Base-by-base conservation (phyloP, 1,140 invertebrate species). In the Archivesica marissinica region DNA sequence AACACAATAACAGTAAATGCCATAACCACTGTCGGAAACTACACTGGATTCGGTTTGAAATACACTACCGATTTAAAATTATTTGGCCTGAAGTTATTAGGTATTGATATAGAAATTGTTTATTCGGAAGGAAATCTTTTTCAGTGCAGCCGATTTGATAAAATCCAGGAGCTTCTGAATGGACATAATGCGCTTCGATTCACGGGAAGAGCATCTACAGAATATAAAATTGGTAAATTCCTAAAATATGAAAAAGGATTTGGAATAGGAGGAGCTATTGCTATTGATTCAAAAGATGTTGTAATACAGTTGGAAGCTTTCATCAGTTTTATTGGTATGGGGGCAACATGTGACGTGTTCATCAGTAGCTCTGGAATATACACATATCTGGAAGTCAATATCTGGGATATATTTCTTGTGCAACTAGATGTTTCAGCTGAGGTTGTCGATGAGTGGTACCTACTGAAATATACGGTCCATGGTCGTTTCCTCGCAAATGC, bases 321-420 rank as follows among this genome's bases (percentile, higher is more conserved):
- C 33, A 64, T 44, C 15, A 50, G 50, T 0, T 11, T 80, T 13
- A 28, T 80, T 35, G 78, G 78, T 23, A 68, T 80, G 33, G 35
- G n/a, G n/a, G 44, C 59, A 38, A 41, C 56, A 3, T 44, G n/a
- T 3, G 61, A 80, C 38, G 13, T 66, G 9, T 80, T 68, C 23
- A 17, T 80, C 11, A 66, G 41, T 0, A 44, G n/a, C 17, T 50
- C 30, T 41, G 64, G 78, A 20, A n/a, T 80, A n/a, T 80, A 68
- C 38, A 52, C 70, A 2, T 80, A 80, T 38, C 38, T 80, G 7
- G 78, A 80, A 80, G 61, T 61, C 13, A 80, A 80, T 70, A 38
- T 80, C 20, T 80, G 78, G 78, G 44, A 66, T 50, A 80, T 54
- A 33, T 80, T 68, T 28, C 38, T 64, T 41, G 59, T 25, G 13